Evolutionary conservation across 37 sponge, comb jelly and placozoan species (phyloP), one percentile per base, ranked within the genome.

Genomic region (Amphimedon queenslandica): DNA sequence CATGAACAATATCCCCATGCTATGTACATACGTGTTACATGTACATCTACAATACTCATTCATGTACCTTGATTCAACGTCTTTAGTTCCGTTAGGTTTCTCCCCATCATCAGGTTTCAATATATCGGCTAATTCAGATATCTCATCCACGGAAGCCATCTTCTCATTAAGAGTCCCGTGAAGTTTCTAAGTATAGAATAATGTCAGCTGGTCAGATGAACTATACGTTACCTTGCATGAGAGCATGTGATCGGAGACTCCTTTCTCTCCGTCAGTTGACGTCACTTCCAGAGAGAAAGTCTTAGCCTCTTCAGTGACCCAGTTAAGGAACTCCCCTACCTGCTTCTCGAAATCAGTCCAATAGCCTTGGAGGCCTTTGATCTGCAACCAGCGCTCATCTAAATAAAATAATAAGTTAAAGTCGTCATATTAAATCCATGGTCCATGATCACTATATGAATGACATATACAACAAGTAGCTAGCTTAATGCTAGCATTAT

Each of bases 21-120:
- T n/a, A n/a, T n/a, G n/a, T n/a, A n/a, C n/a, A n/a, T n/a, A n/a
- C n/a, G n/a, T n/a, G n/a, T n/a, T n/a, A n/a, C 51, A 47, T 8
- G 13, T 13, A 47, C 13, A 47, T 8, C 28, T 25, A 11, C 61
- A 60, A 6, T 60, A 25, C 23, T 6, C 28, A 60, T n/a, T 60
- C 5, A 25, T 60, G 21, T 60, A 84, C 84, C 84, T 71, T 33
- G 89, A 83, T 13, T 65, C 63, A 10, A 82, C 84, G 63, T 83
- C 89, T 4, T 75, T 82, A 56, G 89, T 82, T n/a, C 89, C 89
- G 69, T 88, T 88, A 51, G 69, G 78, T 70, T 88, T 88, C 31
- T 34, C 58, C 30, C 79, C 84, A 31, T 88, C 89, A 40, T 78
- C 43, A 13, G 37, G 31, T 42, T 56, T 67, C 39, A 88, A 80